Evolutionary conservation across 30 jellyfish, hydroid and myxozoan genomes (phyloP).

Genomic region (Cassiopea andromeda): DNA sequence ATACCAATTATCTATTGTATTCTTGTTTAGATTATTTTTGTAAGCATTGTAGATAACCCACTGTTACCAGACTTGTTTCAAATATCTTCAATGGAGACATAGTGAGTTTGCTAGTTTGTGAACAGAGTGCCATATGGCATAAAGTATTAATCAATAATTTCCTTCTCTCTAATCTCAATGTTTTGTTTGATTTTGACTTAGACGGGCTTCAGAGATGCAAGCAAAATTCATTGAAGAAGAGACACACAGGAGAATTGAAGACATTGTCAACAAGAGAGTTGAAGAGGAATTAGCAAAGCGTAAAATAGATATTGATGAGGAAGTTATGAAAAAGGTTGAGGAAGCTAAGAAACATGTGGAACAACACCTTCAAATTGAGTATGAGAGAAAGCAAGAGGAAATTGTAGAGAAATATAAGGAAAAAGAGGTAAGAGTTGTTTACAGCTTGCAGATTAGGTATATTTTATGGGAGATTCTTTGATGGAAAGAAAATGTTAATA

Average conservation of each 20-base stretch:
- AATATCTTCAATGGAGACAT: too few species aligned
- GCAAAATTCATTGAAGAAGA: conserved; percentile 97
- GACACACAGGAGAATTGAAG: conserved; percentile 97
- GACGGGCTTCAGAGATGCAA: conserved; percentile 99
- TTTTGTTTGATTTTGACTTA: neutral
- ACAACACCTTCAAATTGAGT: conserved; percentile 93
- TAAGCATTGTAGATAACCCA: too few species aligned
- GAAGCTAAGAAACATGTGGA: conserved; percentile 97
- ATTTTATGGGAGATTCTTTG: neutral
- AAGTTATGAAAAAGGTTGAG: conserved; percentile 94
- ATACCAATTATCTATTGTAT: too few species aligned
- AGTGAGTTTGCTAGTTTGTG: too few species aligned
- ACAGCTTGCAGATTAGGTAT: neutral
- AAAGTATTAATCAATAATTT: too few species aligned
- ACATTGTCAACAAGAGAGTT: conserved; percentile 96
- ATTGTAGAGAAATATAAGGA: conserved; percentile 88
- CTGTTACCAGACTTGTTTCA: too few species aligned
- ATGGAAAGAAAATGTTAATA: neutral
- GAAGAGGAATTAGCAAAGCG: conserved; percentile 98
- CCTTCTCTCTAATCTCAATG: too few species aligned
- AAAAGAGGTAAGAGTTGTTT: conserved; percentile 82
- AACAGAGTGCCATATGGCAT: too few species aligned
- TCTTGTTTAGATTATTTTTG: too few species aligned
- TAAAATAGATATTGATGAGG: conserved; percentile 98
- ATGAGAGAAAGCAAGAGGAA: conserved; percentile 94